phyloP scores from a whole-genome alignment of 1,140 invertebrate species.

The Drosophila nikananu region DNA sequence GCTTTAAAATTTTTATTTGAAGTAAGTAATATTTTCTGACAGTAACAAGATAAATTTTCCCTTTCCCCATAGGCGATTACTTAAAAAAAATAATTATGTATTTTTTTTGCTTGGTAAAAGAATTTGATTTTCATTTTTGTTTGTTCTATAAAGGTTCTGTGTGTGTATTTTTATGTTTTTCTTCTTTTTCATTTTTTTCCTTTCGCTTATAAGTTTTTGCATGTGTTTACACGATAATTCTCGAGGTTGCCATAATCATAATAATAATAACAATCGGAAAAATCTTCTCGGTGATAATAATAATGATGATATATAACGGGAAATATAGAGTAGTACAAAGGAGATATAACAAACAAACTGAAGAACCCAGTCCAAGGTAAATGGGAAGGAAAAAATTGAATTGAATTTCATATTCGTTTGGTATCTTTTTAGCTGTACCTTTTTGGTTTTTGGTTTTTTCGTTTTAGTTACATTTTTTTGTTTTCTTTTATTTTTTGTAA shows the following conservation, averaged over 20 bases:
- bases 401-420: neutral
- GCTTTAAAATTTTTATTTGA: conserved; percentile 83
- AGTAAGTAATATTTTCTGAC: conserved; percentile 82
- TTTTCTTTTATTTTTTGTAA: conserved; percentile 23
- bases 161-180: neutral
- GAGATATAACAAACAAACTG: conserved; percentile 19
- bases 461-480: conserved; percentile 16
- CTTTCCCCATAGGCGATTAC: conserved; percentile 34
- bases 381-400: conserved; percentile 23
- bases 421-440: conserved; percentile 24
- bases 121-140: conserved; percentile 54
- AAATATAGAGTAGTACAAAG: conserved; percentile 58
- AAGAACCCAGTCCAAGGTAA: conserved; percentile 41
- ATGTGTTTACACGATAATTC: conserved; percentile 28
- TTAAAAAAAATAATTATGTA: conserved; percentile 44
- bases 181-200: neutral
- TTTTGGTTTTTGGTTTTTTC: neutral
- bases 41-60: conserved; percentile 81
- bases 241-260: conserved; percentile 30
- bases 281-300: conserved; percentile 25
- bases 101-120: conserved; percentile 44
- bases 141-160: conserved; percentile 33
- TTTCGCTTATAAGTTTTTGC: conserved; percentile 32
- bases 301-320: conserved; percentile 60
- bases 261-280: conserved; percentile 49